phyloP scores from a whole-genome alignment of 2,888 invertebrate genomes.

The Dicyrtoma fusca region DNA sequence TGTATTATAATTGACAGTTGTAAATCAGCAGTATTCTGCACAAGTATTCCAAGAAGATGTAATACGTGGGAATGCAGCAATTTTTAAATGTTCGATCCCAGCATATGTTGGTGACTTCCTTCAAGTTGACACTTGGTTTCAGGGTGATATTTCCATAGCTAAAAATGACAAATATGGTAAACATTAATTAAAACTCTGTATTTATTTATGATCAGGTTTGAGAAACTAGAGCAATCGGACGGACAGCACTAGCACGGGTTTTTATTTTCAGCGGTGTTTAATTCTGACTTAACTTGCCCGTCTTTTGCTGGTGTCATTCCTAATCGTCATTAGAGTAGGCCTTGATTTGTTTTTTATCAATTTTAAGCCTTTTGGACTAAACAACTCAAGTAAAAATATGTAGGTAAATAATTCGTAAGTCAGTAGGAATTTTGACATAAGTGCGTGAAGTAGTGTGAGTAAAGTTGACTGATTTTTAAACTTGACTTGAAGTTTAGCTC shows the following conservation, averaged over 20 bases:
- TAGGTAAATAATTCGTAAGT: too few species aligned
- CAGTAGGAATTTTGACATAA: too few species aligned
- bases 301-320: too few species aligned
- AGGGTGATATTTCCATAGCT: constrained; percentile 63
- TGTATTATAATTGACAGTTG: constrained; percentile 63
- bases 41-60: constrained; percentile 75
- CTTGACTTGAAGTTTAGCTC: too few species aligned
- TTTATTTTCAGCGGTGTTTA: too few species aligned
- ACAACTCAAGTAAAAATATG: too few species aligned
- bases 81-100: constrained; percentile 74
- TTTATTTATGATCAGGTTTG: background rate
- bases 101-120: constrained; percentile 76
- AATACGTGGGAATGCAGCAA: constrained; percentile 72
- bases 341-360: too few species aligned
- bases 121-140: constrained; percentile 71
- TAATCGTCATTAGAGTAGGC: too few species aligned
- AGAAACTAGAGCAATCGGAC: constrained; percentile 45
- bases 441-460: too few species aligned
- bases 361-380: too few species aligned
- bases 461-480: too few species aligned
- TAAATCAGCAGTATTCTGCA: constrained; percentile 72
- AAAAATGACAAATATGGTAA: constrained; percentile 41
- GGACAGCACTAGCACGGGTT: constrained; percentile 36
- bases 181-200: background rate
- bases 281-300: too few species aligned